A percentile compares a stretch with the other conserved stretches of the same genome.
Evolutionary conservation across 2,888 invertebrate genomes (phyloP).

Genomic region (Plusia festucae): DNA sequence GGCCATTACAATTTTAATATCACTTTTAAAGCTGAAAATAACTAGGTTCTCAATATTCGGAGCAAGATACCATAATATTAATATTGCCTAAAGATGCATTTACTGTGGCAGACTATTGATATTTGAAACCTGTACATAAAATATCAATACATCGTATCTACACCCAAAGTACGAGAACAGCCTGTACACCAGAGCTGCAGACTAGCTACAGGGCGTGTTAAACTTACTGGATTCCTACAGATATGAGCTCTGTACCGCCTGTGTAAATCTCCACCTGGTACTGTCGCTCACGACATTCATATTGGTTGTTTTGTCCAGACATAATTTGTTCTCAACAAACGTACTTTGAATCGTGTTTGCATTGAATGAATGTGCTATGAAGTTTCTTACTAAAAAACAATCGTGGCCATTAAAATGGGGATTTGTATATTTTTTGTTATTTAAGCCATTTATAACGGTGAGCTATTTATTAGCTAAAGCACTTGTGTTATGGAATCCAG

Average conservation of each 20-base stretch:
- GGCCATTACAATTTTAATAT: too few species aligned
- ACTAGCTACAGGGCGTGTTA: slow-evolving; percentile 55
- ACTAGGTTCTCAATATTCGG: too few species aligned
- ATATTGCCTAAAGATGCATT: too few species aligned
- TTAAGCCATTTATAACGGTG: too few species aligned
- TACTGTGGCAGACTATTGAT: neutral
- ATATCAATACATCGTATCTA: neutral
- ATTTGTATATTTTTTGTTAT: too few species aligned
- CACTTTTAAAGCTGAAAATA: too few species aligned
- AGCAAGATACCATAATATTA: too few species aligned
- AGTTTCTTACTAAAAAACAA: too few species aligned
- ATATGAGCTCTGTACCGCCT: slow-evolving; percentile 65
- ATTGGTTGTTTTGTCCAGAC: neutral
- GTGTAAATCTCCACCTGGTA: slow-evolving; percentile 65
- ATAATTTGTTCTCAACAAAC: neutral
- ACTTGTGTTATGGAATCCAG: too few species aligned
- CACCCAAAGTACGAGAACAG: slow-evolving; percentile 30
- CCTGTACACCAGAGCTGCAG: slow-evolving; percentile 43
- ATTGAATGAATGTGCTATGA: neutral
- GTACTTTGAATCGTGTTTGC: neutral
- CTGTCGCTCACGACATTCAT: slow-evolving; percentile 37
- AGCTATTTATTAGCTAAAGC: too few species aligned
- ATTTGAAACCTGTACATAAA: neutral
- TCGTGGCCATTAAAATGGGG: too few species aligned
- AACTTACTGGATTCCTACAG: slow-evolving; percentile 65